Percentiles rank a stretch among this genome's conserved stretches.
These are phyloP conservation scores for Cydia amplana DNA, from an alignment of 1,140 invertebrate genomes.

Conservation along the genomic window DNA sequence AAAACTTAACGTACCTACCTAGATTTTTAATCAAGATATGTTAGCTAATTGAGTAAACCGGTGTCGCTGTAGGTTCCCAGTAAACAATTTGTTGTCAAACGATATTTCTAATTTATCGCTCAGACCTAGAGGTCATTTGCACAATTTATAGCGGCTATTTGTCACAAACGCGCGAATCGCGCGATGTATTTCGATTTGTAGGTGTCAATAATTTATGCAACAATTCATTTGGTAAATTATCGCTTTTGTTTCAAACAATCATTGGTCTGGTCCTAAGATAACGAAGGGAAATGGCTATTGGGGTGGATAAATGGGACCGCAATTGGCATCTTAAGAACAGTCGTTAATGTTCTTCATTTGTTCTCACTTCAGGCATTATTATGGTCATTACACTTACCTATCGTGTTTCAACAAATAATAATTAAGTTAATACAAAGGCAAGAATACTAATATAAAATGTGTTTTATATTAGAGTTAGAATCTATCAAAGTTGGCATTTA, in stretches of 20 bases:
- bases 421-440: no score
- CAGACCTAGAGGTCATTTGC: constrained; percentile 30
- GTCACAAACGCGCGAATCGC: constrained; percentile 27
- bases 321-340: constrained; percentile 6
- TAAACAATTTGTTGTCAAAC: constrained; percentile 26
- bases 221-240: constrained; percentile 31
- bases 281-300: constrained; percentile 3
- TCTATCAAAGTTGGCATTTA: no score
- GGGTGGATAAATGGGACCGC: constrained; percentile 5
- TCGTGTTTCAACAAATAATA: no score
- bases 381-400: neutral
- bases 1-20: no score
- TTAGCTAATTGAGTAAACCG: neutral
- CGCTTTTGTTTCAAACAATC: constrained; percentile 21
- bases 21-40: no score
- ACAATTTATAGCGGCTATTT: constrained; percentile 28
- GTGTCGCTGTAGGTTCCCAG: neutral
- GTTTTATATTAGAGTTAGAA: no score
- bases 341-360: constrained; percentile 14
- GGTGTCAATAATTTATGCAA: constrained; percentile 32
- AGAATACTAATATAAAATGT: no score
- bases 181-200: constrained; percentile 31
- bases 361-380: neutral
- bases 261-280: neutral
- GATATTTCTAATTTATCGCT: constrained; percentile 34